Percentiles rank a stretch among this genome's conserved stretches.
Evolutionary conservation across 2,113 vertebrate genomes (phyloP).

Genomic region (Corythoichthys haematopterus): DNA sequence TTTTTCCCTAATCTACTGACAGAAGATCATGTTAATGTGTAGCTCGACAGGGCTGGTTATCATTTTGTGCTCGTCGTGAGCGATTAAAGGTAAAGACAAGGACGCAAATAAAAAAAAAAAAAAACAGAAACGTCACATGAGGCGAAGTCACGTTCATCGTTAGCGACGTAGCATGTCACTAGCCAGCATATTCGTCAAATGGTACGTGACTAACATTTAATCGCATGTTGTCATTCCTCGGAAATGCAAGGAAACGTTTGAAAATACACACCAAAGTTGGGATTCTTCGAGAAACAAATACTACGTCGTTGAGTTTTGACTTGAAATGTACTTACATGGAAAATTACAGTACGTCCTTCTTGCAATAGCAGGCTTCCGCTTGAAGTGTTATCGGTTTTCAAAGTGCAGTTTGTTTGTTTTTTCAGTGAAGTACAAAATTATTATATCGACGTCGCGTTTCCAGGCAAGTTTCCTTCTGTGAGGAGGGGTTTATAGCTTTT

Average conservation of each 20-base stretch:
- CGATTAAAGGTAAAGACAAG: neutral
- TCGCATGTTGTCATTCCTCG: neutral
- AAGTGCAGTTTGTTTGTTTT: neutral
- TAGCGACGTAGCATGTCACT: neutral
- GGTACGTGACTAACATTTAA: neutral
- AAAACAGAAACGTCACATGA: neutral
- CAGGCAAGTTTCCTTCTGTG: slow-evolving; percentile 41
- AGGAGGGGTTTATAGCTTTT: slow-evolving; percentile 15
- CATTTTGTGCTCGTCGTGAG: slow-evolving; percentile 2
- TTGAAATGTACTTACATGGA: slow-evolving; percentile 53
- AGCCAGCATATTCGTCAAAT: neutral
- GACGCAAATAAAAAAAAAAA: neutral
- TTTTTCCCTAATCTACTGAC: neutral
- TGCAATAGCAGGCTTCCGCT: slow-evolving; percentile 18
- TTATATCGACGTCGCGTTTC: slow-evolving; percentile 28
- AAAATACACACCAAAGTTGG: neutral
- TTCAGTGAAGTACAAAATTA: slow-evolving; percentile 22
- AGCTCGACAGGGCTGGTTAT: slow-evolving; percentile 29
- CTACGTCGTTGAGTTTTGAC: neutral
- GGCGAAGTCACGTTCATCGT: neutral
- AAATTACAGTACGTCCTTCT: slow-evolving; percentile 53
- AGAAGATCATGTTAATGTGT: slow-evolving; percentile 21
- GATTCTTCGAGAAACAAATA: neutral
- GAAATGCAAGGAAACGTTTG: neutral
- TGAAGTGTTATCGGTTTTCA: neutral